These are phyloP conservation scores for Notiomystis cincta DNA, from an alignment of 2,113 vertebrate species.

Conservation along the genomic window DNA sequence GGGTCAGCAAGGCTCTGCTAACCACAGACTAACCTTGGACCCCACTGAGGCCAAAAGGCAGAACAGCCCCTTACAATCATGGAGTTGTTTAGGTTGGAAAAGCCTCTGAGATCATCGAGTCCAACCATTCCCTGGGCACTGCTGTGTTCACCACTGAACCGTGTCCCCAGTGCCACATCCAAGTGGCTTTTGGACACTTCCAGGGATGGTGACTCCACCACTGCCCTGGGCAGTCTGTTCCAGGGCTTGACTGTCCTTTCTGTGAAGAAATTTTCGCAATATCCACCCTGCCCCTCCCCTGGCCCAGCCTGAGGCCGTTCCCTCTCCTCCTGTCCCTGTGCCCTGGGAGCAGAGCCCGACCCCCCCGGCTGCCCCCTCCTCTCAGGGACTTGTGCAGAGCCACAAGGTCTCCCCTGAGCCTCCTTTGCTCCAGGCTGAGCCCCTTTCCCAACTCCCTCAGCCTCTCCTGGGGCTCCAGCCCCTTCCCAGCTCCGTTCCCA, in stretches of 20 bases:
- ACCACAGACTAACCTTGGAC: not conserved
- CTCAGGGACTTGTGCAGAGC: not conserved
- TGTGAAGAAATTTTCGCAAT: too few species aligned
- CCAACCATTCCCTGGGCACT: not conserved
- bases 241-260: not conserved
- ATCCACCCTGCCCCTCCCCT: rapidly evolving
- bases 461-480: not conserved
- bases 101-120: not conserved
- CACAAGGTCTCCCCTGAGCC: not conserved
- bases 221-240: not conserved
- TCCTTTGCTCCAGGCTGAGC: not conserved
- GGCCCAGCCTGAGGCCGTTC: not conserved
- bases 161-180: not conserved
- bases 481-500: not conserved
- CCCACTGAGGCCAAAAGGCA: not conserved
- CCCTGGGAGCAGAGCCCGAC: not conserved
- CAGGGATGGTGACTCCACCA: not conserved
- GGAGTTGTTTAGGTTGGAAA: not conserved
- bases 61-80: rapidly evolving
- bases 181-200: not conserved
- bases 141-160: not conserved
- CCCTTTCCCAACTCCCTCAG: not conserved
- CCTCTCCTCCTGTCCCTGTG: not conserved
- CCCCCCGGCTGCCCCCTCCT: not conserved
- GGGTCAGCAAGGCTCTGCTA: not conserved